These are phyloP conservation scores for Trachelipus rathkii DNA, from an alignment of 1,140 invertebrate genomes.

Conservation along the genomic window DNA sequence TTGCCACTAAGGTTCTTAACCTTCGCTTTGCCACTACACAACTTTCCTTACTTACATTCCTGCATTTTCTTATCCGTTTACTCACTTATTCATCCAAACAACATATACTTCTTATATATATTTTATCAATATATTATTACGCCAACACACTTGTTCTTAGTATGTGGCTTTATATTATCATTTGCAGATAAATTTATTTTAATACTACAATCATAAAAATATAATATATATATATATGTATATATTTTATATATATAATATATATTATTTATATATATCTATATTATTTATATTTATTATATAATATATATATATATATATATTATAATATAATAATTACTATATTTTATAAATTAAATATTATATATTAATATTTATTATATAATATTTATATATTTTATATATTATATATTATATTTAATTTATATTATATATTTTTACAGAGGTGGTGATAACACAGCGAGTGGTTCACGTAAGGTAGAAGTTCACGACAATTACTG, in stretches of 20 bases:
- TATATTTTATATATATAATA: neutral
- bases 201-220: neutral
- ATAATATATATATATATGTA: neutral
- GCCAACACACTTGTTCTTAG: neutral
- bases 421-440: neutral
- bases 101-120: neutral
- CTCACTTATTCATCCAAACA: too few relatives aligned
- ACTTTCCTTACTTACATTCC: too few relatives aligned
- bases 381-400: neutral
- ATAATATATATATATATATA: neutral
- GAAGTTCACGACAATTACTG: neutral
- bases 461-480: neutral
- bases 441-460: neutral
- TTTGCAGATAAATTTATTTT: neutral
- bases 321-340: neutral
- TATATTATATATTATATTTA: neutral
- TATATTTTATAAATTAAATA: neutral
- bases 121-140: neutral
- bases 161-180: neutral
- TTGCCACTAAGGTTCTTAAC: too few relatives aligned
- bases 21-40: too few relatives aligned
- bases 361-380: neutral
- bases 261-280: too few relatives aligned
- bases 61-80: too few relatives aligned
- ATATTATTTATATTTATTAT: neutral